A percentile compares a stretch with the other conserved stretches of the same genome.
Evolutionary conservation across 53 echinoderm and acorn worm species (phyloP).

Genomic region (Luidia sarsii): DNA sequence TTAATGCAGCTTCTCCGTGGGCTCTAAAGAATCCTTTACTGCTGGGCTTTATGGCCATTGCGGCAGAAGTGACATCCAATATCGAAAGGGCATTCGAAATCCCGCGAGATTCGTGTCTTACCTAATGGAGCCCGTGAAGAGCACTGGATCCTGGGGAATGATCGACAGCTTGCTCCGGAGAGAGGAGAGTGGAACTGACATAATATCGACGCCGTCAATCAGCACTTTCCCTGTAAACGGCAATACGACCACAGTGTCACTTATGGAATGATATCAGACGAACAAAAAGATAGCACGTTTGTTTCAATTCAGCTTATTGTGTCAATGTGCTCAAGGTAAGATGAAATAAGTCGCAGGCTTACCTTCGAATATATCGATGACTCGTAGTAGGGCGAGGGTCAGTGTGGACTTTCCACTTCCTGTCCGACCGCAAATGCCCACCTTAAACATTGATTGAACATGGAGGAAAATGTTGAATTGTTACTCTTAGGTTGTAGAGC

Average conservation of each 20-base stretch:
- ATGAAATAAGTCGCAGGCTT: neutral
- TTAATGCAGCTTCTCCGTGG: too few species aligned
- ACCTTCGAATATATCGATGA: constrained; percentile 83
- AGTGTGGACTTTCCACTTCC: constrained; percentile 63
- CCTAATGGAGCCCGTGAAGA: constrained; percentile 92
- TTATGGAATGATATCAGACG: too few species aligned
- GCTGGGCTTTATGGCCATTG: too few species aligned
- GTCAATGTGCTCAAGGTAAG: neutral
- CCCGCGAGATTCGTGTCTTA: constrained; percentile 1
- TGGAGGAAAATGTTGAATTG: too few species aligned
- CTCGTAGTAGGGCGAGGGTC: constrained; percentile 78
- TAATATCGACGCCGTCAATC: constrained; percentile 75
- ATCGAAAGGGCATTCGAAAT: neutral
- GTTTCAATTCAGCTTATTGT: neutral
- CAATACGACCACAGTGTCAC: too few species aligned
- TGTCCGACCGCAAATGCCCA: constrained; percentile 67
- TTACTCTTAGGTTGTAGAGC: too few species aligned
- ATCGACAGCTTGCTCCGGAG: constrained; percentile 74
- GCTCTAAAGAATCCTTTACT: too few species aligned
- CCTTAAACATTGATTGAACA: too few species aligned
- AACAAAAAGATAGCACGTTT: neutral
- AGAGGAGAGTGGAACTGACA: constrained; percentile 57
- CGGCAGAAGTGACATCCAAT: too few species aligned
- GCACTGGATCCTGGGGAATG: constrained; percentile 89
- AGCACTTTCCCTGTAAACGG: neutral